Conservation (phyloP, 2,797 vertebrate genomes). For the Aplochiton taeniatus region DNA sequence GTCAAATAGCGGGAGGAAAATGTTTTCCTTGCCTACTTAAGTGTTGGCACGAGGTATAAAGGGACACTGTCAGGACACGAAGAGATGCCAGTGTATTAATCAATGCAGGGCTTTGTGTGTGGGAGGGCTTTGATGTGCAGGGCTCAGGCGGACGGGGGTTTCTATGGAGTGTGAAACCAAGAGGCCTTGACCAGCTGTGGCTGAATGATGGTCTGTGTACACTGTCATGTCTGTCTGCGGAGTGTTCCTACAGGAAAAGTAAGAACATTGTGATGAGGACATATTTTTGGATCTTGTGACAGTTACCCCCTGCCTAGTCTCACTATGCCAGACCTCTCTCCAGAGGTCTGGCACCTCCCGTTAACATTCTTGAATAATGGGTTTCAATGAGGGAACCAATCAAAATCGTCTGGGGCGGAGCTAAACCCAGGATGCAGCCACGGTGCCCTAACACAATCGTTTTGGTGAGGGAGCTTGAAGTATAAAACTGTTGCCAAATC, state of each 20-base stretch:
- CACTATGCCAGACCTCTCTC: too few relatives aligned
- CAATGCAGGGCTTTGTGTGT: conserved; percentile 75
- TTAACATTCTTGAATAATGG: too few relatives aligned
- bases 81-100: conserved; percentile 72
- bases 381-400: too few relatives aligned
- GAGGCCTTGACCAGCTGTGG: conserved; percentile 71
- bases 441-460: too few relatives aligned
- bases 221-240: conserved; percentile 53
- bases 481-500: too few relatives aligned
- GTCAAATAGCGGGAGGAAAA: conserved; percentile 74
- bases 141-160: conserved; percentile 48
- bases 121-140: conserved; percentile 69
- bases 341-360: too few relatives aligned
- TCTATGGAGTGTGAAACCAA: conserved; percentile 59
- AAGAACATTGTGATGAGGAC: conserved; percentile 16
- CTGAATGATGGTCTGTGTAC: conserved; percentile 43
- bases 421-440: too few relatives aligned
- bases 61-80: conserved; percentile 73
- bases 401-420: too few relatives aligned
- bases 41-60: conserved; percentile 75
- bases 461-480: too few relatives aligned
- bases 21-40: conserved; percentile 70
- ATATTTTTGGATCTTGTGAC: too few relatives aligned
- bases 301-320: too few relatives aligned
- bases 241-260: conserved; percentile 27